phyloP scores from a whole-genome alignment of 2,797 vertebrate species.

The Manis pentadactyla region DNA sequence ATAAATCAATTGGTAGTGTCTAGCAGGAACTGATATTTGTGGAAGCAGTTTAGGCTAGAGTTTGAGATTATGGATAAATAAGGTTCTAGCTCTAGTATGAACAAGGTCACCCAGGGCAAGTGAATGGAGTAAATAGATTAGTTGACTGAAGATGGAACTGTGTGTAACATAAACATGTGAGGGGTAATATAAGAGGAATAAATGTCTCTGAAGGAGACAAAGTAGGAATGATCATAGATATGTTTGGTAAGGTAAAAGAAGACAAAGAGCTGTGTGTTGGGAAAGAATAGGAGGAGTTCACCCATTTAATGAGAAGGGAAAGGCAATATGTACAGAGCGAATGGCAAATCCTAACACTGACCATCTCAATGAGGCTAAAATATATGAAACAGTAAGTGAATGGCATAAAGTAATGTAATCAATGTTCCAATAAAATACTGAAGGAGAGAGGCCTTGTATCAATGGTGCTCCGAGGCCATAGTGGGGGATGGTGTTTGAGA shows the following conservation, averaged over 20 bases:
- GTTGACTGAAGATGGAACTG: not conserved
- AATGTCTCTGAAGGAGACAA: not conserved
- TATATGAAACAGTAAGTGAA: not conserved
- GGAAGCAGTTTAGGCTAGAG: not conserved
- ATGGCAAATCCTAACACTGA: not conserved
- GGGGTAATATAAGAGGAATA: rapidly evolving
- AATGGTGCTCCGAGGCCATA: not conserved
- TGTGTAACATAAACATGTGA: not conserved
- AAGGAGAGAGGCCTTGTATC: not conserved
- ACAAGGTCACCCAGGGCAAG: too few species aligned
- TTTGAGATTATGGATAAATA: not conserved
- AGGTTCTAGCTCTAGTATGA: not conserved
- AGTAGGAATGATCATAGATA: not conserved
- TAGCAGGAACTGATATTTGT: not conserved
- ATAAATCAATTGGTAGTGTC: not conserved
- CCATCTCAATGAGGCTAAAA: not conserved
- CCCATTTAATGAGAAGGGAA: not conserved
- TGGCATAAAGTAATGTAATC: not conserved
- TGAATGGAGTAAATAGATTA: not conserved
- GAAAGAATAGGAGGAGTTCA: not conserved
- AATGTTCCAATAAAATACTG: not conserved
- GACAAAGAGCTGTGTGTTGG: not conserved
- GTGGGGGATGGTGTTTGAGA: not conserved
- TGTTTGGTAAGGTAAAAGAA: not conserved
- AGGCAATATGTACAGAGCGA: not conserved